Evolutionary conservation across 2,113 vertebrate genomes (phyloP).

Genomic region (Gadus chalcogrammus): DNA sequence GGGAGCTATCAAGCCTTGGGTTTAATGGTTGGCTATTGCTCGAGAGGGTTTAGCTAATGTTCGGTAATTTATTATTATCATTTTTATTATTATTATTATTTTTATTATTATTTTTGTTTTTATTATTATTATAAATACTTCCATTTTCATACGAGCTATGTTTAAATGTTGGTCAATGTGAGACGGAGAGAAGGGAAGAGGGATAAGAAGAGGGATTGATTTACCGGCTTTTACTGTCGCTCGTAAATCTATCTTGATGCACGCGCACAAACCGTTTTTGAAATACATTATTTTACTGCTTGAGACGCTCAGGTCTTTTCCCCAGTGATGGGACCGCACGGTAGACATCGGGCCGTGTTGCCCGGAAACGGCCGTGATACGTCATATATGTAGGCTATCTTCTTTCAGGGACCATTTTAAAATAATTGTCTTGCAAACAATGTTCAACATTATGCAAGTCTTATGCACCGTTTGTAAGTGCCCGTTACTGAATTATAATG

Average conservation of each 20-base stretch:
- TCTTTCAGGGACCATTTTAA: background rate
- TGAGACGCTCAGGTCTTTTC: conserved; percentile 47
- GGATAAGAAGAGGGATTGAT: conserved; percentile 79
- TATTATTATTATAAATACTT: no score
- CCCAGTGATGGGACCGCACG: conserved; percentile 18
- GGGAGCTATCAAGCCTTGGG: background rate
- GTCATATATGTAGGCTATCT: background rate
- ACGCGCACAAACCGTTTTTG: conserved; percentile 40
- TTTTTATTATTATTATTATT: no score
- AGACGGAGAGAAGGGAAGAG: conserved; percentile 4
- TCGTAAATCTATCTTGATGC: conserved; percentile 88
- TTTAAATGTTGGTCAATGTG: background rate
- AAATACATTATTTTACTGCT: conserved; percentile 51
- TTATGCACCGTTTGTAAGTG: background rate
- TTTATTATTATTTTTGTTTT: no score
- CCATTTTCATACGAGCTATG: no score
- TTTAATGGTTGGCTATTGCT: background rate
- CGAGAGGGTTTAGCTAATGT: background rate
- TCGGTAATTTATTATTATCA: background rate
- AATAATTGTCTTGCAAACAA: background rate
- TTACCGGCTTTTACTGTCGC: conserved; percentile 82
- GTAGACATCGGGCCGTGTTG: conserved; percentile 15
- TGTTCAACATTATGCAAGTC: background rate
- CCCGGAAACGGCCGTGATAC: background rate
- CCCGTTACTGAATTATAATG: no score